Base-by-base conservation (phyloP, 2,113 vertebrate genomes). In the Limnothrissa miodon region DNA sequence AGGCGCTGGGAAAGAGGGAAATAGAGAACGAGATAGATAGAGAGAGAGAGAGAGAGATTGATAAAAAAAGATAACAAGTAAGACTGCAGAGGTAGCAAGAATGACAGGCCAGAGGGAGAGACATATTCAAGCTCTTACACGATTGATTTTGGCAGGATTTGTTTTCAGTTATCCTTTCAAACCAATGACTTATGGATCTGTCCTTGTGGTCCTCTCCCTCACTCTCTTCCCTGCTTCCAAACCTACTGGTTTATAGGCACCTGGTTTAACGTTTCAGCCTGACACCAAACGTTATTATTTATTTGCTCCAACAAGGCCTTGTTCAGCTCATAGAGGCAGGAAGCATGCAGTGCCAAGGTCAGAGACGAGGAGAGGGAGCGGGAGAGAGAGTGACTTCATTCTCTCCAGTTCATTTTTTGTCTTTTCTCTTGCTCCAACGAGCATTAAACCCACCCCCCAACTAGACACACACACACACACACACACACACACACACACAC, bases 141-240 rank as follows among this genome's bases (percentile, higher is more conserved):
- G 10, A 74, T 74, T 74, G 66, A 74, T 74, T 74, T 74, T 74
- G 66, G 66, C 66, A 36, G 66, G 29, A 33, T 36, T 74, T 74
- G 66, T 74, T 74, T 74, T 29, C 10, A 11, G 10, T 36, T 39
- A 11, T 36, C 11, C 33, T 33, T 13, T 10, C 29, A 13, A 36
- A 74, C 66, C 13, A 33, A 36, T 17, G 29, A 74, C 66, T 33
- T 74, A 74, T 74, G 36, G 66, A 74, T 36, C 29, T 4, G 29
- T 74, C 66, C 29, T 74, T 15, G 15, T 74, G 66, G 66, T 74
- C 62, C 62, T 13, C 4, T 74, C 66, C 17, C 29, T 17, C 29
- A 11, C 66, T 9, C 59, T 66, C 25, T 29, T 66, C 10, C 59
- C 10, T 10, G 8, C n/a, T 10, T 29, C 25, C 59, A 8, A 11